These are phyloP conservation scores for Hippocampus barbouri DNA, from an alignment of 2,113 vertebrate genomes.

Conservation along the genomic window DNA sequence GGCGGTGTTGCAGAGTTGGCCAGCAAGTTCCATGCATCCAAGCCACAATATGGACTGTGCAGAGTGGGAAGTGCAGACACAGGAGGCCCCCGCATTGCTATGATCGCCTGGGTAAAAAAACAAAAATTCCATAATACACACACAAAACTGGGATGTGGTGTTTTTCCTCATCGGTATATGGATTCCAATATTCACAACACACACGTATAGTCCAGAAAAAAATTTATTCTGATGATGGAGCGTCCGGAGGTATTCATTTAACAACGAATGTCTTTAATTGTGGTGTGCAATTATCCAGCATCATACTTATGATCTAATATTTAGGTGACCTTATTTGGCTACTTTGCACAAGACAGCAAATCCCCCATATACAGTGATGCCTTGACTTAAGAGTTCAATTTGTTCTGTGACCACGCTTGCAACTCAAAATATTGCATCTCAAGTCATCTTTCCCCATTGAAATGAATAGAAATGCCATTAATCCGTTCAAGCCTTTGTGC, in stretches of 20 bases:
- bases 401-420: too few relatives aligned
- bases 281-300: background rate
- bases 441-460: too few relatives aligned
- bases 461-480: too few relatives aligned
- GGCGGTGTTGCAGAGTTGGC: slow-evolving; percentile 76
- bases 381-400: too few relatives aligned
- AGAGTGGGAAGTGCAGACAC: slow-evolving; percentile 57
- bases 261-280: too few relatives aligned
- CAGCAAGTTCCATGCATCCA: slow-evolving; percentile 68
- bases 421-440: too few relatives aligned
- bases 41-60: slow-evolving; percentile 79
- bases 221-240: background rate
- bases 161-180: background rate
- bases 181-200: too few relatives aligned
- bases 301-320: background rate
- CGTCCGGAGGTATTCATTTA: background rate
- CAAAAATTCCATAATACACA: background rate
- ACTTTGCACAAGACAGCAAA: too few relatives aligned
- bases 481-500: too few relatives aligned
- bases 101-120: slow-evolving; percentile 81
- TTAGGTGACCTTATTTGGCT: background rate
- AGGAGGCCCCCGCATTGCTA: slow-evolving; percentile 58
- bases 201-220: background rate
- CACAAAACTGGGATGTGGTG: background rate
- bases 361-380: too few relatives aligned